A percentile compares a stretch with the other conserved stretches of the same genome.
Evolutionary conservation across 1,140 invertebrate genomes (phyloP).

Genomic region (Bombus affinis): DNA sequence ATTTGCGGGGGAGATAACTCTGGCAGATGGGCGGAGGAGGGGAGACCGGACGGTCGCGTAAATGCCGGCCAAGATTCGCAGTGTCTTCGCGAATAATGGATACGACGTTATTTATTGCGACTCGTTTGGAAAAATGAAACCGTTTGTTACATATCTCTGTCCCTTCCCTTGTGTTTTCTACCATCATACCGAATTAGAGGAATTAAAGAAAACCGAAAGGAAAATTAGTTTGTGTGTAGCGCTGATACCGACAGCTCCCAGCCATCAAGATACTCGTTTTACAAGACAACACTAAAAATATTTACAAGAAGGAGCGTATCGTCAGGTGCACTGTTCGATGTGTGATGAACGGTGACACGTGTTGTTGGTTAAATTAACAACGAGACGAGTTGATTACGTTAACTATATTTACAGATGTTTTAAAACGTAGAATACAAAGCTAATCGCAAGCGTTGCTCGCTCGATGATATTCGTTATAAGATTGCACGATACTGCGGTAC

Average conservation of each 20-base stretch:
- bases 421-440: no score
- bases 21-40: not conserved
- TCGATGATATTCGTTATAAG: no score
- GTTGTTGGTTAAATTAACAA: no score
- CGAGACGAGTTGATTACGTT: no score
- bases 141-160: conserved; percentile 1
- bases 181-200: not conserved
- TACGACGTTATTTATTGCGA: conserved; percentile 52
- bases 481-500: no score
- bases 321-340: no score
- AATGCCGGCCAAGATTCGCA: conserved; percentile 55
- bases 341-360: no score
- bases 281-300: no score
- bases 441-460: no score
- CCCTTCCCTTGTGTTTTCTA: not conserved
- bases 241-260: not conserved
- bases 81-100: conserved; percentile 54
- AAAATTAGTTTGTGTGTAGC: not conserved
- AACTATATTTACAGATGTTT: no score
- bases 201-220: not conserved
- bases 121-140: conserved; percentile 28
- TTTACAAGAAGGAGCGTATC: no score
- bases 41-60: conserved; percentile 33
- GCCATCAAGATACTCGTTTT: no score
- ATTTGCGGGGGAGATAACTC: conserved; percentile 82